A percentile compares a stretch with the other conserved stretches of the same genome.
Conservation (phyloP, 2,797 vertebrate genomes). For the Choloepus didactylus region DNA sequence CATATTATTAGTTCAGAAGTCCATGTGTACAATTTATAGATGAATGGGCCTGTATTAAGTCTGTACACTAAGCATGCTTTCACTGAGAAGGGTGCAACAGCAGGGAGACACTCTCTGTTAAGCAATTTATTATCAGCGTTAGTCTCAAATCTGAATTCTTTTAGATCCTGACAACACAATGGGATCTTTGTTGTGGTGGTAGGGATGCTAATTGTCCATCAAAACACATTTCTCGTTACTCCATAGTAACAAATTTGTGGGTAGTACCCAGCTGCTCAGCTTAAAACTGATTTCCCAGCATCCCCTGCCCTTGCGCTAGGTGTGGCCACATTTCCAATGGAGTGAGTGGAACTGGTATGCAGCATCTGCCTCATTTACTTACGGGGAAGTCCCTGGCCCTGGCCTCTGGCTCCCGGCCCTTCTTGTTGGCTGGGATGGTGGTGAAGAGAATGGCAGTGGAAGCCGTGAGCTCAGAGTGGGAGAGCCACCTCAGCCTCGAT, state of each 20-base stretch:
- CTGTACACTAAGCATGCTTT: not conserved
- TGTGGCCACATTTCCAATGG: not conserved
- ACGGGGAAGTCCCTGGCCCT: not conserved
- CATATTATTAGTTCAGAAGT: not conserved
- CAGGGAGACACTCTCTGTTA: not conserved
- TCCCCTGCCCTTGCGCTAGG: not conserved
- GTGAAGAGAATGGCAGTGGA: not conserved
- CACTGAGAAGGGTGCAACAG: not conserved
- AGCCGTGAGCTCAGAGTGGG: not conserved
- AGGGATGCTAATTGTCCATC: not conserved
- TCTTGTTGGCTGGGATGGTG: not conserved
- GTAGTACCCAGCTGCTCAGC: not conserved
- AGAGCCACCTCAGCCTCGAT: not conserved
- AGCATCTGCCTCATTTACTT: not conserved
- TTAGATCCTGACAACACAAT: too few relatives aligned
- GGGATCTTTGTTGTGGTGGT: not conserved
- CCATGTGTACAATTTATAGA: not conserved
- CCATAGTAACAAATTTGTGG: too few relatives aligned
- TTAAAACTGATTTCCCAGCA: not conserved
- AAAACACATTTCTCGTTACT: not conserved
- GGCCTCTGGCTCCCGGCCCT: not conserved
- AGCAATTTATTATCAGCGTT: not conserved
- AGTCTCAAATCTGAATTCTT: not conserved
- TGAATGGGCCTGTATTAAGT: not conserved
- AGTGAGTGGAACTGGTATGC: not conserved